Base-by-base conservation (phyloP, 2,797 vertebrate species). In the Lacerta agilis region DNA sequence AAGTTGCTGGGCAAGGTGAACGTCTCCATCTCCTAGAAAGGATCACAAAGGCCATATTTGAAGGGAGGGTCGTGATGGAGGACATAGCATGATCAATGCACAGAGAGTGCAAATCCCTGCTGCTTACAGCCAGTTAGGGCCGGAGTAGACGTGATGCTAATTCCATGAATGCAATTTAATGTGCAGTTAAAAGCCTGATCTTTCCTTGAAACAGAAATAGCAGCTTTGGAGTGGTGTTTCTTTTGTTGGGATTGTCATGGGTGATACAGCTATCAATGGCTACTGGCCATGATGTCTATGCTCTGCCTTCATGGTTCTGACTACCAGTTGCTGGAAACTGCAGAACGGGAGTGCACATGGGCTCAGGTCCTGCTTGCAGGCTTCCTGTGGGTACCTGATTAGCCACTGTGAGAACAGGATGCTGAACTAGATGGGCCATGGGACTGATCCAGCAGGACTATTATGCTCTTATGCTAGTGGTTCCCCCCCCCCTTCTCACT, bases 11-110 rank as follows among this genome's bases (percentile, higher is more conserved):
- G 90, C 58, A 90, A 80, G 0, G 64, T 86, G 58, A 94, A 77
- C 66, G 92, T 95, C 93, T 85, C 89, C 81, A 95, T 93, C 67
- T 96, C 95, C 95, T 91, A 36, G 10, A 49, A 71, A 17, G 3
- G 79, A 88, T 29, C 61, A 5, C 3, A 1, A 0, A 8, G 29
- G 13, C 3, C 66, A 33, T 1, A 36, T 45, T 77, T 7, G 5
- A 55, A 85, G 41, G 41, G 33, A 0, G 23, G 29, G 66, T 73
- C 29, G 41, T 41, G 69, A 75, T 81, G n/a, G 45, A 75, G 33
- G 41, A 41, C 18, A n/a, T n/a, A 80, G 58, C n/a, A 29, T 78
- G 9, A 69, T 69, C 43, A 45, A 36, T 3, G 7, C 25, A 1
- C 15, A 49, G 1, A 0, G 0, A 0, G 0, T 0, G 0, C 15